Evolutionary conservation across 2,888 invertebrate genomes (phyloP).

Genomic region (Mellilla xanthometata): DNA sequence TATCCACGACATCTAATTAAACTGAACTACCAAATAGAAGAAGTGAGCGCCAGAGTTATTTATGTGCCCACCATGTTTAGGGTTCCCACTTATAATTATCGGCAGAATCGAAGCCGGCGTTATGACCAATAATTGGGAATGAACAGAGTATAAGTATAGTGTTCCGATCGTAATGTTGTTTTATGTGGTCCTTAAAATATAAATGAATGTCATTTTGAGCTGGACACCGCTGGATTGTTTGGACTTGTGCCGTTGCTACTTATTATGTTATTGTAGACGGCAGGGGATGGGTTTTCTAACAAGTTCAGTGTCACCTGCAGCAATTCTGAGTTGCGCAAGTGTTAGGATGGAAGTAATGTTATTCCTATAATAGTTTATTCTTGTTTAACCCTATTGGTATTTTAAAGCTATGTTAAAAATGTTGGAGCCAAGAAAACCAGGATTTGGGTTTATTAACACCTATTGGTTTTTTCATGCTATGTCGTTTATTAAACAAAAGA

Average conservation of each 20-base stretch:
- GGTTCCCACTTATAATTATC: constrained; percentile 65
- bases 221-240: constrained; percentile 38
- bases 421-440: too few relatives aligned
- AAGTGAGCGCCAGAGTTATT: constrained; percentile 39
- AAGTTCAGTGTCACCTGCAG: too few relatives aligned
- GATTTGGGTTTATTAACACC: too few relatives aligned
- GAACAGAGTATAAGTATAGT: constrained; percentile 70
- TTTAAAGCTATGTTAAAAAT: too few relatives aligned
- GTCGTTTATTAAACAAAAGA: too few relatives aligned
- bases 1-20: constrained; percentile 32
- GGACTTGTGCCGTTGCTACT: constrained; percentile 20
- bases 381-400: too few relatives aligned
- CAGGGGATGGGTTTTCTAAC: too few relatives aligned
- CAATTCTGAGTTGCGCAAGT: too few relatives aligned
- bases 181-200: constrained; percentile 69
- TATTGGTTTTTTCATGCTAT: too few relatives aligned
- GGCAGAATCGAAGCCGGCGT: constrained; percentile 66
- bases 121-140: constrained; percentile 75
- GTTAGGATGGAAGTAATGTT: too few relatives aligned
- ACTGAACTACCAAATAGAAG: constrained; percentile 35
- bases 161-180: constrained; percentile 60
- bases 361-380: too few relatives aligned
- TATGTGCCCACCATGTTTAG: constrained; percentile 39
- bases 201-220: constrained; percentile 67
- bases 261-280: neutral